Percentiles rank a stretch among this genome's conserved stretches.
phyloP scores from a whole-genome alignment of 1,140 invertebrate species.

The Cydia amplana region DNA sequence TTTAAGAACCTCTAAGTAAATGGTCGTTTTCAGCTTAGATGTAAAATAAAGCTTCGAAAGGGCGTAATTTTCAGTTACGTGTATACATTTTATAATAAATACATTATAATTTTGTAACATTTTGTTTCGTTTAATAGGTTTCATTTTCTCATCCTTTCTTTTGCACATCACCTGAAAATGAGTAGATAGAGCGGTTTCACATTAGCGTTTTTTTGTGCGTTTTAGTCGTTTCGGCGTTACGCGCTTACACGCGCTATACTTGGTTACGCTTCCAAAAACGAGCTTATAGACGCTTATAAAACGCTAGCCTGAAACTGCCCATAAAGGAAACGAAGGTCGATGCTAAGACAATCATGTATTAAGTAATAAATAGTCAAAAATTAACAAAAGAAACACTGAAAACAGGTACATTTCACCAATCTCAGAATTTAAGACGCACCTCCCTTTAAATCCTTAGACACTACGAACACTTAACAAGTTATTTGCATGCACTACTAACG shows the following conservation, averaged over 20 bases:
- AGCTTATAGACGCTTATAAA: too few species aligned
- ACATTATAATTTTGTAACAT: conserved; percentile 62
- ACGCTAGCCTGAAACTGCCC: too few species aligned
- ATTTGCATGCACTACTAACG: conserved; percentile 73
- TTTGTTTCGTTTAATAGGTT: conserved; percentile 44
- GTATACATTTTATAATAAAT: conserved; percentile 78
- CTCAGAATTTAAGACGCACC: conserved; percentile 73
- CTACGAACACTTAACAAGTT: conserved; percentile 77
- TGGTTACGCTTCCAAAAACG: too few species aligned
- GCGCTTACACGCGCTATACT: too few species aligned
- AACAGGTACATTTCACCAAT: conserved; percentile 78
- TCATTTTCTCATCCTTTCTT: conserved; percentile 36
- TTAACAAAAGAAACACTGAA: conserved; percentile 77
- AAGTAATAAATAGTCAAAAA: conserved; percentile 79
- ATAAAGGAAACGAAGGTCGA: conserved; percentile 54
- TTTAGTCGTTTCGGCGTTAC: too few species aligned
- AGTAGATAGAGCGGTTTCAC: conserved; percentile 27
- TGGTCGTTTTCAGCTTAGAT: conserved; percentile 56
- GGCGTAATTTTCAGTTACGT: conserved; percentile 64
- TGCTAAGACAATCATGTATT: conserved; percentile 79
- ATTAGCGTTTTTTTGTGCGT: too few species aligned
- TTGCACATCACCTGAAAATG: conserved; percentile 18
- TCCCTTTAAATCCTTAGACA: conserved; percentile 71
- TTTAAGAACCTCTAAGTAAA: conserved; percentile 41
- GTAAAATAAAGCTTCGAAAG: conserved; percentile 49